Evolutionary conservation across 2,113 vertebrate genomes (phyloP).

Genomic region (Morone saxatilis): DNA sequence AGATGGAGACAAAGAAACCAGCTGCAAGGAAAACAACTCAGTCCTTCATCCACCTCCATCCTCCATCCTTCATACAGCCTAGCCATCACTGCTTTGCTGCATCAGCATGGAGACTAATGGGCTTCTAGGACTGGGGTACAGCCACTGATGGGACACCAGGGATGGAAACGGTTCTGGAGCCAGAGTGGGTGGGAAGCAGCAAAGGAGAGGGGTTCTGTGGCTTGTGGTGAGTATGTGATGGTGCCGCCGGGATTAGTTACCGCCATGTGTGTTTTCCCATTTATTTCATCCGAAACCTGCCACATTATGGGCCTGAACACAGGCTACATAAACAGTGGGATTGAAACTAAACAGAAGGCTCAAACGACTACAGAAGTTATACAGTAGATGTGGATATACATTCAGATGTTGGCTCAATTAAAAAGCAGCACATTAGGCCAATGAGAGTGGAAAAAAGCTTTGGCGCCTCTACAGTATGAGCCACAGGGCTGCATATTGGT

Average conservation of each 20-base stretch:
- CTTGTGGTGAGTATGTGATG: conserved; percentile 72
- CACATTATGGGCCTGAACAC: conserved; percentile 62
- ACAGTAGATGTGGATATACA: conserved; percentile 34
- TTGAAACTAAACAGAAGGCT: conserved; percentile 61
- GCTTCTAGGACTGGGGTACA: conserved; percentile 46
- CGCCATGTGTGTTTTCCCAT: conserved; percentile 75
- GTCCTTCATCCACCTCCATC: conserved; percentile 26
- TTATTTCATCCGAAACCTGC: conserved; percentile 71
- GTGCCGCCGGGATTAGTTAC: conserved; percentile 73
- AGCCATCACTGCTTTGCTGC: conserved; percentile 56
- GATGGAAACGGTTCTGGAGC: conserved; percentile 60
- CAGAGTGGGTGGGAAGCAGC: conserved; percentile 67
- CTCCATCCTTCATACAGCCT: conserved; percentile 32
- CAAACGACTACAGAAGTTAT: conserved; percentile 38
- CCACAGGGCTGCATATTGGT: conserved; percentile 19
- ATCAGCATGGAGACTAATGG: conserved; percentile 66
- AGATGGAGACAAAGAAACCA: conserved; percentile 41
- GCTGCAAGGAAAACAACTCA: conserved; percentile 44
- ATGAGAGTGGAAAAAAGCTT: conserved; percentile 26
- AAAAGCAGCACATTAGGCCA: conserved; percentile 31
- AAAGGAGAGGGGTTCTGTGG: conserved; percentile 61
- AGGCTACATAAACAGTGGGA: conserved; percentile 66
- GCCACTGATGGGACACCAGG: conserved; percentile 55
- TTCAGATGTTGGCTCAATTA: conserved; percentile 44
- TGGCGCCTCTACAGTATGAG: conserved; percentile 1